Percentiles rank a stretch among this genome's conserved stretches.
Evolutionary conservation across 30 jellyfish, hydroid and myxozoan species (phyloP).

Genomic region (Turritopsis rubra): DNA sequence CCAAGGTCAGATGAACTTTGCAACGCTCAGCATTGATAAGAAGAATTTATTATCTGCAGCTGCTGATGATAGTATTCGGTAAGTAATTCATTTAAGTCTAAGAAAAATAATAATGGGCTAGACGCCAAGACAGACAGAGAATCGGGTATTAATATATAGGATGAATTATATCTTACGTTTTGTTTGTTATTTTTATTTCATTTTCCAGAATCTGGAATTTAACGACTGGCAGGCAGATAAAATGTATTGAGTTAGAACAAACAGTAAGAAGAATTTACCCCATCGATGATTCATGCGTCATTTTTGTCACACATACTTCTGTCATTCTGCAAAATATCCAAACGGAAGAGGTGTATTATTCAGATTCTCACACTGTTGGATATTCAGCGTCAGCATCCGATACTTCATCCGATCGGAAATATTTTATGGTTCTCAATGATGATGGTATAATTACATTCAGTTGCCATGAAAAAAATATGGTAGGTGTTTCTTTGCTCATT

Average conservation of each 20-base stretch:
- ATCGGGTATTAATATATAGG: background rate
- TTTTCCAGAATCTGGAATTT: slow-evolving; percentile 65
- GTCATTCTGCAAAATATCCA: slow-evolving; percentile 44
- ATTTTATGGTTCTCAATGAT: slow-evolving; percentile 41
- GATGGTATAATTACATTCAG: slow-evolving; percentile 47
- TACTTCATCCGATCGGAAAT: slow-evolving; percentile 38
- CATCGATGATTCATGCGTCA: slow-evolving; percentile 41
- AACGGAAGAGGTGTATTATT: slow-evolving; percentile 50
- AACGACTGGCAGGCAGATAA: slow-evolving; percentile 45
- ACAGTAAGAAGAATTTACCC: slow-evolving; percentile 15
- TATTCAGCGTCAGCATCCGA: slow-evolving; percentile 42
- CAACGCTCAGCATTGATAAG: slow-evolving; percentile 44
- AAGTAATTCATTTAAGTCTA: background rate
- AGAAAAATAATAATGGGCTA: too few species aligned
- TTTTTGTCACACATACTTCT: slow-evolving; percentile 37
- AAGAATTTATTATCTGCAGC: slow-evolving; percentile 42
- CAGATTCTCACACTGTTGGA: slow-evolving; percentile 7
- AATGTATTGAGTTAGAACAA: slow-evolving; percentile 30
- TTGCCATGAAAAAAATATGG: slow-evolving; percentile 39
- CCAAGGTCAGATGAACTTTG: slow-evolving; percentile 30
- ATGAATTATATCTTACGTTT: background rate
- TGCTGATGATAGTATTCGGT: slow-evolving; percentile 53
- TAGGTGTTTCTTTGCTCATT: slow-evolving; percentile 23
- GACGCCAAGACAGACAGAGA: too few species aligned
- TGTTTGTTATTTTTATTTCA: background rate